Percentiles rank a stretch among this genome's conserved stretches.
These are phyloP conservation scores for Acrossocheilus wenchowensis DNA, from an alignment of 2,797 vertebrate genomes.

Conservation along the genomic window DNA sequence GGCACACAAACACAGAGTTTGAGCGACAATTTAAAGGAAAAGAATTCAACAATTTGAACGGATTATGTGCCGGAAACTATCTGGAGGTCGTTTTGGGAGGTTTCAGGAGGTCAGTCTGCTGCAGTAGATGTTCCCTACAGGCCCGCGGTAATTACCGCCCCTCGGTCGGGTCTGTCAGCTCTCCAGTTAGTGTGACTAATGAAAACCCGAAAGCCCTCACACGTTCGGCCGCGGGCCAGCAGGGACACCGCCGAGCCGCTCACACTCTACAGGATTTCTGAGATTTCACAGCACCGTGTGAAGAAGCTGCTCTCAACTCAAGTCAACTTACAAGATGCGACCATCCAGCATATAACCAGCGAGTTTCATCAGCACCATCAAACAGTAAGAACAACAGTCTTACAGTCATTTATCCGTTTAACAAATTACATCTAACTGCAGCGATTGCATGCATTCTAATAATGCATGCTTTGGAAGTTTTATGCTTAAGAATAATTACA, in stretches of 20 bases:
- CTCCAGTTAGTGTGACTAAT: conserved; percentile 51
- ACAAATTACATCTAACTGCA: not conserved
- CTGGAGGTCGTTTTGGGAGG: not conserved
- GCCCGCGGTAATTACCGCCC: conserved; percentile 40
- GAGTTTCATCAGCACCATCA: not conserved
- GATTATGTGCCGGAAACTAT: not conserved
- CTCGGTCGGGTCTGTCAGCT: conserved; percentile 10
- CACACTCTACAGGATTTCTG: not conserved
- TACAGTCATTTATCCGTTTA: not conserved
- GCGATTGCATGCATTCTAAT: not conserved
- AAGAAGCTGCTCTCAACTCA: not conserved
- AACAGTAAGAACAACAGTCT: not conserved
- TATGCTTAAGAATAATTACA: not conserved
- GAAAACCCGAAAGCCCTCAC: conserved; percentile 27
- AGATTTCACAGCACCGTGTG: not conserved
- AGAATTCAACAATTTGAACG: not conserved
- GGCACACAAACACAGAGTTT: conserved; percentile 9
- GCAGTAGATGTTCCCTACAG: conserved; percentile 19
- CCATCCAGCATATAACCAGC: not conserved
- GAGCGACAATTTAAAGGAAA: not conserved
- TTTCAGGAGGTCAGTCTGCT: not conserved
- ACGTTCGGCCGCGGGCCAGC: not conserved
- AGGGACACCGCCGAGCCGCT: not conserved
- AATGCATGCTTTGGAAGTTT: not conserved
- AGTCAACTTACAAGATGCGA: not conserved